A percentile compares a stretch with the other conserved stretches of the same genome.
Evolutionary conservation across 2,113 vertebrate genomes (phyloP).

Genomic region (Ivindomyrus marchei): DNA sequence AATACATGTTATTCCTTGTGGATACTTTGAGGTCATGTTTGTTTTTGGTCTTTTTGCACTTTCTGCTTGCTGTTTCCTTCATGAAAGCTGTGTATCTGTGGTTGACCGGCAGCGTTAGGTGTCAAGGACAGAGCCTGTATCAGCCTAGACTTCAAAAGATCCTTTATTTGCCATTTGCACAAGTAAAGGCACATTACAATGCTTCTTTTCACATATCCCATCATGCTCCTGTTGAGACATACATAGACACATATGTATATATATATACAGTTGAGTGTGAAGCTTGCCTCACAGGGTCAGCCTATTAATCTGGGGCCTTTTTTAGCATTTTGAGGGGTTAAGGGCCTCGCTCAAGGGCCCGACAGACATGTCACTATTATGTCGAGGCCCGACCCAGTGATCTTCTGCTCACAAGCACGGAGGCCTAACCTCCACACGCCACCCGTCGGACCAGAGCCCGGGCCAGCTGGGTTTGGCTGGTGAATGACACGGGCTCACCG

Average conservation of each 20-base stretch:
- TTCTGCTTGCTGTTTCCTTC: background rate
- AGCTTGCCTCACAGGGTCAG: background rate
- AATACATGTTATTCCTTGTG: background rate
- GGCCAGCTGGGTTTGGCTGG: background rate
- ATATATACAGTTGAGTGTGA: background rate
- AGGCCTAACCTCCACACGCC: background rate
- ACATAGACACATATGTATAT: background rate
- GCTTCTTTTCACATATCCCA: background rate
- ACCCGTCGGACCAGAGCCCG: background rate
- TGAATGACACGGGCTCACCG: constrained; percentile 11
- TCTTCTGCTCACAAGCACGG: background rate
- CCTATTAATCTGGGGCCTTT: background rate
- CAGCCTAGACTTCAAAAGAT: background rate
- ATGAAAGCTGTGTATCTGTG: background rate
- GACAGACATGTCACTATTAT: background rate
- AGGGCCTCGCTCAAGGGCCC: background rate
- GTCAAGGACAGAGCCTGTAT: background rate
- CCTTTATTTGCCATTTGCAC: background rate
- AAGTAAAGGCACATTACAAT: background rate
- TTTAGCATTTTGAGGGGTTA: background rate
- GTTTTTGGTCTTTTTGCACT: background rate
- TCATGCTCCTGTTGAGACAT: background rate
- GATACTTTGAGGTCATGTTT: background rate
- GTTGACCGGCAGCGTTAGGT: background rate
- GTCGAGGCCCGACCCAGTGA: background rate